Evolutionary conservation across 1,140 invertebrate genomes (phyloP), one percentile per base, ranked within the genome.

Genomic region (Lethocerus indicus): DNA sequence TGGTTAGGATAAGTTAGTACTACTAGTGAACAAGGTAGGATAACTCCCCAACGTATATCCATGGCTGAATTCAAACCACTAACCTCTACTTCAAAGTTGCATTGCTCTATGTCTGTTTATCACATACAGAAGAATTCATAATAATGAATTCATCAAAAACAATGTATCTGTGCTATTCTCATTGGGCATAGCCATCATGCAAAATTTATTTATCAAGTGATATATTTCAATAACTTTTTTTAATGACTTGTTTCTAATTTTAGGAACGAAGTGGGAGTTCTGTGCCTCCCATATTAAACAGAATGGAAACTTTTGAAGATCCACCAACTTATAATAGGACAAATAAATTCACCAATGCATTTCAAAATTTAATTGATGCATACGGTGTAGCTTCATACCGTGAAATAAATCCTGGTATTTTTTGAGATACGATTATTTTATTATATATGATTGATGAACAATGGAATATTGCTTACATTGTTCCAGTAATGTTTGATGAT

Each of bases 291-390:
- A 97, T 98, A 66, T 68, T 98, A 37, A 97, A 98, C 67, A 74
- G 87, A 4, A 92, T 98, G 81, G 79, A 87, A 56, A 94, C 92
- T 0, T 74, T 80, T 52, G 90, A 98, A 66, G 79, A 83, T 63
- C 94, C 95, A 18, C 95, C 95, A 1, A 98, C 96, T 0, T 98
- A 94, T 67, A 94, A 98, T 67, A 78, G 91, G 25, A 91, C 89
- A 4, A 98, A 98, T 66, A 98, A 98, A 67, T 98, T 98, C 66
- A 98, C 96, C 0, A 76, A 71, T 60, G 94, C 83, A 54, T 99
- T 98, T 69, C 95, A 99, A 69, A 76, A 76, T 25, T 73, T 99
- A 40, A 92, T 99, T 47, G 91, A 99, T 71, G 84, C 95, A 0
- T 98, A 98, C 65, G 96, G 96, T 39, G 86, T 98, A 25, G 90